A percentile compares a stretch with the other conserved stretches of the same genome.
phyloP scores from a whole-genome alignment of 2,888 invertebrate genomes.

The Margaritifera margaritifera region DNA sequence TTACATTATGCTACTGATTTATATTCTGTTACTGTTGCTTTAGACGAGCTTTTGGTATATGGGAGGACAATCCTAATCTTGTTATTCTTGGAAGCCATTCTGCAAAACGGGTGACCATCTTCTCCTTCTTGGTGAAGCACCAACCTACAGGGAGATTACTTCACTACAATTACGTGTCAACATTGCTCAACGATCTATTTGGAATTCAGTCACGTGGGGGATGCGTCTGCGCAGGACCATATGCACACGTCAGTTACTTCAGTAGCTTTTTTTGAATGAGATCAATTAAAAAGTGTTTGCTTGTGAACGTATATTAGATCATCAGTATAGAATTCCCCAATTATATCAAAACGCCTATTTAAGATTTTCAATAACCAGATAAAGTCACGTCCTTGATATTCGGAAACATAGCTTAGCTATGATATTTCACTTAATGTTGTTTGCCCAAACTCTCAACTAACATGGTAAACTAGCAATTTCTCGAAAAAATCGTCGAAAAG shows the following conservation, averaged over 20 bases:
- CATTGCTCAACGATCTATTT: slow-evolving; percentile 55
- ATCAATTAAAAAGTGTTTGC: no score
- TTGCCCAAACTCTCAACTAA: no score
- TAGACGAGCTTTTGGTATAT: slow-evolving; percentile 36
- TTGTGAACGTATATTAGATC: no score
- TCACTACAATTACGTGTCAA: slow-evolving; percentile 54
- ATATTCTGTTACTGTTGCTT: background rate
- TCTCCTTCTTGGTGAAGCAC: slow-evolving; percentile 88
- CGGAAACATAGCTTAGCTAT: no score
- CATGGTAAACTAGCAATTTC: no score
- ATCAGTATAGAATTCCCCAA: no score
- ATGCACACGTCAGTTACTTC: slow-evolving; percentile 40
- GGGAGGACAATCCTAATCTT: slow-evolving; percentile 74
- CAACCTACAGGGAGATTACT: slow-evolving; percentile 74
- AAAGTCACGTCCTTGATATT: no score
- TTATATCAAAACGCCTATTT: no score
- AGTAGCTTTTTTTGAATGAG: no score
- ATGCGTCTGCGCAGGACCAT: slow-evolving; percentile 62
- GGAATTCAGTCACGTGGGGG: slow-evolving; percentile 60
- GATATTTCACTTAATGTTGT: no score
- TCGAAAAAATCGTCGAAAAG: no score
- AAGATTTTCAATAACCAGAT: no score
- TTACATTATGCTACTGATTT: background rate
- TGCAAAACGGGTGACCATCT: slow-evolving; percentile 81
- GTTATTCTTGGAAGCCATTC: slow-evolving; percentile 78